Evolutionary conservation across 2,888 invertebrate genomes (phyloP).

Genomic region (Taenaris catops): DNA sequence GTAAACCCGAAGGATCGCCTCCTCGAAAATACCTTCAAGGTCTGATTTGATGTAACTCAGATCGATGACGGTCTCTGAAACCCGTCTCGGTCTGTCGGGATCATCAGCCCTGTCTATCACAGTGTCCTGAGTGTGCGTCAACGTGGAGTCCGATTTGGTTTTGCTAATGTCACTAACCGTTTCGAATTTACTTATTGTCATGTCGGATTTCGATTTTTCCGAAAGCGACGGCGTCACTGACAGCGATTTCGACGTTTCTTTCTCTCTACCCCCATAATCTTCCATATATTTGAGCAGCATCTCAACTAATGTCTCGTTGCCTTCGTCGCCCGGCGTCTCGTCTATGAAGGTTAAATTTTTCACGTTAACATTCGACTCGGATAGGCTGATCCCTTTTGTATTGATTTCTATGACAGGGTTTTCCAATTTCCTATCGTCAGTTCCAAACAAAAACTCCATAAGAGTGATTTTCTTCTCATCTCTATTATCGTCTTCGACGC

Average conservation of each 20-base stretch:
- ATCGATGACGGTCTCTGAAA: slow-evolving; percentile 65
- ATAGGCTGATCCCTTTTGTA: slow-evolving; percentile 46
- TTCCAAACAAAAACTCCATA: slow-evolving; percentile 70
- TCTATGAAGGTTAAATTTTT: slow-evolving; percentile 62
- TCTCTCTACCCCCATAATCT: slow-evolving; percentile 49
- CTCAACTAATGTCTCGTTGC: slow-evolving; percentile 61
- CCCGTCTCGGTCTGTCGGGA: slow-evolving; percentile 46
- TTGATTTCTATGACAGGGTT: slow-evolving; percentile 53
- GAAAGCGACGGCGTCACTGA: slow-evolving; percentile 59
- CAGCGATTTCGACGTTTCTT: slow-evolving; percentile 40
- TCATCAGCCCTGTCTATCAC: slow-evolving; percentile 57
- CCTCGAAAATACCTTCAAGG: slow-evolving; percentile 56
- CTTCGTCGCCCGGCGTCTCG: slow-evolving; percentile 65
- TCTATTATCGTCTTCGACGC: slow-evolving; percentile 54
- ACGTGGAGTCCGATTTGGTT: slow-evolving; percentile 68
- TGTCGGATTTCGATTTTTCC: slow-evolving; percentile 68
- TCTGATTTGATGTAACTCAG: slow-evolving; percentile 61
- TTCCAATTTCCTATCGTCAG: slow-evolving; percentile 44
- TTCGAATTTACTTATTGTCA: slow-evolving; percentile 65
- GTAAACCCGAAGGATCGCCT: slow-evolving; percentile 46
- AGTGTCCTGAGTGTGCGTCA: slow-evolving; percentile 68
- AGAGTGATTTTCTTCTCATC: slow-evolving; percentile 68
- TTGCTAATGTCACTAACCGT: slow-evolving; percentile 68
- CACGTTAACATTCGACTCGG: slow-evolving; percentile 59
- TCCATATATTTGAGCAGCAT: slow-evolving; percentile 73